Evolutionary conservation across 2,113 vertebrate genomes (phyloP).

Genomic region (Cephalopterus ornatus): DNA sequence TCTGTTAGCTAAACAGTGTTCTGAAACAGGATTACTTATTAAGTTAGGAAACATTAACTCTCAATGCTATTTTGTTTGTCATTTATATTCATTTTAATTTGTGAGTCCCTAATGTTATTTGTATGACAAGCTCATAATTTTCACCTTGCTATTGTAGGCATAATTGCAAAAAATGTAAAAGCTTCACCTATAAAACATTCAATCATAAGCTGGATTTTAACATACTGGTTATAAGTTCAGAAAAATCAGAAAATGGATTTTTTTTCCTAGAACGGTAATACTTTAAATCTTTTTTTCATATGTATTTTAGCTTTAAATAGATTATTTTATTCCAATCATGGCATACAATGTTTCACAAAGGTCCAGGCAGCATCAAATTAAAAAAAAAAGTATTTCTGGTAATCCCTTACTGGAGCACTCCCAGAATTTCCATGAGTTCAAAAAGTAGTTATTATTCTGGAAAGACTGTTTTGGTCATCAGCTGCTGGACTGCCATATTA

Average conservation of each 20-base stretch:
- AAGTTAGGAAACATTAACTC: slow-evolving; percentile 47
- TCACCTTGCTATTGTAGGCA: background rate
- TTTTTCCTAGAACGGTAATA: background rate
- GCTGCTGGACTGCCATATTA: background rate
- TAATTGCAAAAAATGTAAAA: background rate
- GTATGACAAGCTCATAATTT: slow-evolving; percentile 24
- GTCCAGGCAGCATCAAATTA: background rate
- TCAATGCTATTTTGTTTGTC: slow-evolving; percentile 31
- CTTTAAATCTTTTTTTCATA: background rate
- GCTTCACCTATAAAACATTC: background rate
- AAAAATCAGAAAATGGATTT: background rate
- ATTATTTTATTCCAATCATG: background rate
- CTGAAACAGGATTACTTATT: slow-evolving; percentile 6
- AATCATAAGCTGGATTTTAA: background rate
- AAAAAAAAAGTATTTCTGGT: background rate
- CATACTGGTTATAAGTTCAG: background rate
- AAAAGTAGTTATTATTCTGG: background rate
- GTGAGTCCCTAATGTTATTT: background rate
- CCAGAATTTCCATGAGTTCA: background rate
- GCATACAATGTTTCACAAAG: background rate
- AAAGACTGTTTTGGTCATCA: background rate
- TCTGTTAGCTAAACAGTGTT: background rate
- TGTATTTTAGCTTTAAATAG: background rate
- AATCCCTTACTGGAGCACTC: background rate
- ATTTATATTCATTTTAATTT: slow-evolving; percentile 58